phyloP scores from a whole-genome alignment of 2,888 invertebrate species.

The Lypha dubia region DNA sequence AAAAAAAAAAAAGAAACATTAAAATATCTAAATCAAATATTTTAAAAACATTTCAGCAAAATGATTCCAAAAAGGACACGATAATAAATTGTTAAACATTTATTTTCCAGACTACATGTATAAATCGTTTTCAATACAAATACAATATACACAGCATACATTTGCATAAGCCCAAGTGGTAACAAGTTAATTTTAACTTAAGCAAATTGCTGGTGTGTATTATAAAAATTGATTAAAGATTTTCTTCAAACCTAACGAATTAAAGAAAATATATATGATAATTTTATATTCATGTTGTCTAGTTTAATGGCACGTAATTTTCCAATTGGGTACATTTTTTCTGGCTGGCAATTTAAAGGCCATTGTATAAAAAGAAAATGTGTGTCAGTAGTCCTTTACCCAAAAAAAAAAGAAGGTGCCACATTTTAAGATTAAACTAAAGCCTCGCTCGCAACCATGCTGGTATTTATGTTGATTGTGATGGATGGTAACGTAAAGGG shows the following conservation, averaged over 20 bases:
- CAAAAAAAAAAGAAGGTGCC: conserved; percentile 2
- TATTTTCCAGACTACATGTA: background rate
- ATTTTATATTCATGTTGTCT: background rate
- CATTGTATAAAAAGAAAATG: background rate
- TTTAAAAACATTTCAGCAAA: conserved; percentile 1
- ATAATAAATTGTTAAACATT: background rate
- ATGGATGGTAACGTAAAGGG: background rate
- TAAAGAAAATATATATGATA: background rate
- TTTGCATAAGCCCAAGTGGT: background rate
- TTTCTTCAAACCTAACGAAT: background rate
- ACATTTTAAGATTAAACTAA: background rate
- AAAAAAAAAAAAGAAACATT: no score
- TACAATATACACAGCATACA: background rate
- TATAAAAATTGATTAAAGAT: background rate
- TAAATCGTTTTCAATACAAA: background rate
- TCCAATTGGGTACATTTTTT: background rate
- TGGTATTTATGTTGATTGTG: background rate
- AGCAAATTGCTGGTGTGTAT: background rate
- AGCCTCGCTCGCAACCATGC: background rate
- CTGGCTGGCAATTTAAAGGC: background rate
- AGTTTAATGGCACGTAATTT: background rate
- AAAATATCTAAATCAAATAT: background rate
- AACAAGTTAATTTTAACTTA: background rate
- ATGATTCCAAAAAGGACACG: background rate
- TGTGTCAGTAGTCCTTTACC: background rate